Conservation (phyloP, 2,797 vertebrate species). For the Crocidura indochinensis region DNA sequence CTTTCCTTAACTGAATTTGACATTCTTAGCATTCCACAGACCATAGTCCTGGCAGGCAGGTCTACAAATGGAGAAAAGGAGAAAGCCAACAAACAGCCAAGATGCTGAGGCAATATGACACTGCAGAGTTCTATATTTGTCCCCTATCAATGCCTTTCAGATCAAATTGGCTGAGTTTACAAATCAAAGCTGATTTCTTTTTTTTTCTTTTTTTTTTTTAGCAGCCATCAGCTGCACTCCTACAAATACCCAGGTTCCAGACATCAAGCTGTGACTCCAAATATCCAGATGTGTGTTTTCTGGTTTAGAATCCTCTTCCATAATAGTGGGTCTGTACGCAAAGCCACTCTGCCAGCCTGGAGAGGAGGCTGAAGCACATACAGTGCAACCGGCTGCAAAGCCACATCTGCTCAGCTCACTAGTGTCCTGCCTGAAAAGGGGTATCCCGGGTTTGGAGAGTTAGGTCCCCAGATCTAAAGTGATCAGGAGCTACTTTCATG, state of each 20-base stretch:
- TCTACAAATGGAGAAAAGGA: conserved; percentile 55
- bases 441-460: neutral
- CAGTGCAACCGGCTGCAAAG: neutral
- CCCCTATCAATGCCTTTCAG: conserved; percentile 78
- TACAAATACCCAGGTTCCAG: conserved; percentile 79
- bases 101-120: conserved; percentile 54
- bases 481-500: neutral
- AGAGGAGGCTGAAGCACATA: neutral
- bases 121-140: conserved; percentile 77
- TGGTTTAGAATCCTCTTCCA: conserved; percentile 66
- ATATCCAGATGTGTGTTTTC: conserved; percentile 77
- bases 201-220: conserved; percentile 69
- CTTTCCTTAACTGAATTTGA: conserved; percentile 43
- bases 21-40: neutral
- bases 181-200: conserved; percentile 83
- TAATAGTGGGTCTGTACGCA: conserved; percentile 56
- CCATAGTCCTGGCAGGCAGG: neutral
- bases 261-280: conserved; percentile 79
- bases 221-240: conserved; percentile 83
- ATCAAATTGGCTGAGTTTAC: conserved; percentile 85
- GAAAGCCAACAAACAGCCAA: conserved; percentile 36
- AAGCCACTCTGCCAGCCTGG: conserved; percentile 5
- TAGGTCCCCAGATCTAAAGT: neutral
- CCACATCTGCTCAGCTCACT: neutral
- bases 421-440: neutral